Base-by-base conservation (phyloP, 1,140 invertebrate genomes). In the Catajapyx aquilonaris region DNA sequence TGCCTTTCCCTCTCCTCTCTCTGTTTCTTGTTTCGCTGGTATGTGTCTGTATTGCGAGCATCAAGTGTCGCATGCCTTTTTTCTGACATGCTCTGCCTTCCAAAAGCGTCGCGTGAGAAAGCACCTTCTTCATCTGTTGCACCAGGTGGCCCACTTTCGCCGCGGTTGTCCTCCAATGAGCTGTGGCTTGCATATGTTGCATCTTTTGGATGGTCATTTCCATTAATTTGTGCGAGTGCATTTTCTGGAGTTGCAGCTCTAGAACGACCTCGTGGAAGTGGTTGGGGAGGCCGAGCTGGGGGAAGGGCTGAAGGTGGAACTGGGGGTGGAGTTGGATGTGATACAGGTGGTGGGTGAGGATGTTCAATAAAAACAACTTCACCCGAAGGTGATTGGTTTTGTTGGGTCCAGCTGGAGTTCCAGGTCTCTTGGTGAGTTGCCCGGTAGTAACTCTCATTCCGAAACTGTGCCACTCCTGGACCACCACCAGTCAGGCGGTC, bases 61-160 rank as follows among this genome's bases (percentile, higher is more conserved):
- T 95, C 88, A 22, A 91, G 57, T 9, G 86, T 83, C 0, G 87
- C 87, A 55, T 93, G 86, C 32, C 90, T 64, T 55, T 95, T 95
- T 58, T 96, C 91, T 1, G 87, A 94, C 78, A 97, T 95, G 54
- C 86, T 93, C 56, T 93, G 85, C 18, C 90, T 62, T 0, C 90
- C 90, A 43, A 95, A 72, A 5, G 86, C 88, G 59, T 95, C 90
- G 23, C 91, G 64, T 17, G 74, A 71, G 52, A 84, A 84, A 34
- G 71, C 70, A 47, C 70, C 69, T 21, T 65, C 58, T 0, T 63
- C 64, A 15, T 68, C 65, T 19, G n/a, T n/a, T n/a, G n/a, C n/a
- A n/a, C n/a, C n/a, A n/a, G n/a, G n/a, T n/a, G n/a, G n/a, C n/a
- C n/a, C n/a, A n/a, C n/a, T n/a, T n/a, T n/a, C n/a, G n/a, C n/a